Percentiles rank a stretch among this genome's conserved stretches.
These are phyloP conservation scores for Psittacula cyanocephala DNA, from an alignment of 2,113 vertebrate species.

Conservation along the genomic window DNA sequence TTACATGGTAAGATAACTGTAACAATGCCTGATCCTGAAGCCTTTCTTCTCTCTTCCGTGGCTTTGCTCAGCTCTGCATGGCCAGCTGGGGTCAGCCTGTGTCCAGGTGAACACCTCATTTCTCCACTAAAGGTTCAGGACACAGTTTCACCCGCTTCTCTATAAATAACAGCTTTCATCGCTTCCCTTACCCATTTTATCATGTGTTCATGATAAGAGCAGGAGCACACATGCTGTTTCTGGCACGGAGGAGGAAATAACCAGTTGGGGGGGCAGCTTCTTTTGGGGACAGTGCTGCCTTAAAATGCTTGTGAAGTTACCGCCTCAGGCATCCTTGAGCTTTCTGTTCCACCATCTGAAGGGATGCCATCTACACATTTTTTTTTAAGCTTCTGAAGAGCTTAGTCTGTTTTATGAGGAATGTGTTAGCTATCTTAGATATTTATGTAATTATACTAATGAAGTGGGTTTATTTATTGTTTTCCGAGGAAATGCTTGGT, in stretches of 20 bases:
- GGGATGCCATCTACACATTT: background rate
- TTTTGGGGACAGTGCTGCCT: slow-evolving; percentile 26
- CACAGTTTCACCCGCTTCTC: background rate
- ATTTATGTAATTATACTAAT: slow-evolving; percentile 51
- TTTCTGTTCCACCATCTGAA: slow-evolving; percentile 49
- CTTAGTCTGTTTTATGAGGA: background rate
- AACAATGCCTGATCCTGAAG: background rate
- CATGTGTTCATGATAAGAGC: background rate
- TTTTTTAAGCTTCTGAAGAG: background rate
- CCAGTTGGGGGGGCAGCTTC: background rate
- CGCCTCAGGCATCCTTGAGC: slow-evolving; percentile 5
- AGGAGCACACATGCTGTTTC: slow-evolving; percentile 50
- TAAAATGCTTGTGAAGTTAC: slow-evolving; percentile 14
- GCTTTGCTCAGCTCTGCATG: background rate
- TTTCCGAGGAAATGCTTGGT: slow-evolving; percentile 32
- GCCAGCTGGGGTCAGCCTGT: slow-evolving; percentile 43
- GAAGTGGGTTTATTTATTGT: slow-evolving; percentile 55
- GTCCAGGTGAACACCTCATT: background rate
- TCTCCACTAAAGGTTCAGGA: background rate
- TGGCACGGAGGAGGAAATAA: slow-evolving; percentile 15
- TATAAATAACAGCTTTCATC: slow-evolving; percentile 33
- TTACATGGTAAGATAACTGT: rapidly evolving
- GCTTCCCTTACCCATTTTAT: background rate
- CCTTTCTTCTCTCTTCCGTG: background rate
- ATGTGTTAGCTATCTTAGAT: background rate